Conservation (phyloP, 2,113 vertebrate species). For the Spheniscus mendiculus region DNA sequence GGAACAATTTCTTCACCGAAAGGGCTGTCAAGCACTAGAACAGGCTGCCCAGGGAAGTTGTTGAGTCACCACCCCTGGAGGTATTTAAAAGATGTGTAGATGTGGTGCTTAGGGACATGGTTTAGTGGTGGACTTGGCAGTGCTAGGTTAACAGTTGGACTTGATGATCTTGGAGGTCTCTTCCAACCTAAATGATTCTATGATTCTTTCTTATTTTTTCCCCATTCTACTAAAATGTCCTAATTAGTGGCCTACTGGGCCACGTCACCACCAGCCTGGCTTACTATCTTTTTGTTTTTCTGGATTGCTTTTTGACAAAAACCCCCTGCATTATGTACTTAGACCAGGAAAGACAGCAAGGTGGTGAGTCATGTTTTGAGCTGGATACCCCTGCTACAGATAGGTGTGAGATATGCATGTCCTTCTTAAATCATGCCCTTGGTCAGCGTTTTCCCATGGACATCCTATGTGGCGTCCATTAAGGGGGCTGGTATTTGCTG, state of each 20-base stretch:
- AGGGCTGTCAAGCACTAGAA: too few species aligned
- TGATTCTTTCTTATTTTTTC: neutral
- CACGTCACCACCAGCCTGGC: neutral
- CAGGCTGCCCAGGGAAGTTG: too few species aligned
- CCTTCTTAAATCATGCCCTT: neutral
- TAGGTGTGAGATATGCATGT: neutral
- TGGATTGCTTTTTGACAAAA: neutral
- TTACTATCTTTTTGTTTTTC: neutral
- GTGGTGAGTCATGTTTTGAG: neutral
- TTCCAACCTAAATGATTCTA: too few species aligned
- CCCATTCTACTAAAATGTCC: neutral
- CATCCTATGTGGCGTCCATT: neutral
- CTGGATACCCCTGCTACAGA: neutral
- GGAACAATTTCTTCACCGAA: too few species aligned
- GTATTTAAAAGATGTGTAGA: too few species aligned
- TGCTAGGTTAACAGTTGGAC: too few species aligned
- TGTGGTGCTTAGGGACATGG: too few species aligned
- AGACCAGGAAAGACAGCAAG: neutral
- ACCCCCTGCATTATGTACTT: fast-evolving
- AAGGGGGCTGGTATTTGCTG: neutral
- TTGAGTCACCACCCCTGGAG: too few species aligned
- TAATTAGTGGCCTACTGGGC: neutral
- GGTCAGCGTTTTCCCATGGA: neutral
- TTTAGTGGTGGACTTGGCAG: too few species aligned
- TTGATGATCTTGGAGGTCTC: too few species aligned